Base-by-base conservation (phyloP, 2,888 invertebrate species). In the Euspilapteryx auroguttella region DNA sequence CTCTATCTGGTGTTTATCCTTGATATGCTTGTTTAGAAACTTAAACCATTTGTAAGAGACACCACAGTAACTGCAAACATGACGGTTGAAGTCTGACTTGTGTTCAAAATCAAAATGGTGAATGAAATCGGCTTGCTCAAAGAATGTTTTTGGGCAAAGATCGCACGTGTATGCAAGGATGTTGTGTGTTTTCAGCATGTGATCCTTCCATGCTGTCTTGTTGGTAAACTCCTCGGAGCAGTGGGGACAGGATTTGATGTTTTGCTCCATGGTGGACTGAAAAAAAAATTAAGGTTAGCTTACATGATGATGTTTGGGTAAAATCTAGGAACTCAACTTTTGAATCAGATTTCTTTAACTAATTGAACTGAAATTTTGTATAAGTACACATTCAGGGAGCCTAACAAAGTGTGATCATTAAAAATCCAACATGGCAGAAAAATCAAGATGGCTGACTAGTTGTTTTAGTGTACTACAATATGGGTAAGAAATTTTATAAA, bases 1-100 rank as follows among this genome's bases (percentile, higher is more conserved):
- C 14, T 28, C 23, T 2, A 28, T 14, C 4, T 22, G n/a, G 14
- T 28, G 28, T 8, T 22, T 28, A 12, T 28, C 21, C 15, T 28
- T 9, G 7, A 28, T 28, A 13, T 28, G 28, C 5, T 22, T 12
- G 9, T 22, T 11, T 8, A 28, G 28, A 11, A 28, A 28, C 23
- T 28, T 28, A 12, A 22, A 28, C 22, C 22, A 28, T 14, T 28
- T 28, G 28, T 28, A 28, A 2, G 28, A 28, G 12, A 23, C 28
- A 1, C 28, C 28, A 8, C 28, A 28, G 5, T 8, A 3, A 11
- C 10, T 6, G n/a, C 28, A 28, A 2, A 10, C 6, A 15, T 28
- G 28, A 7, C 28, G 3, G 10, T 21, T 21, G 27, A 27, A 27
- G 12, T 27, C 27, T 7, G 21, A 21, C n/a, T 21, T 27, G 21